A percentile compares a stretch with the other conserved stretches of the same genome.
phyloP scores from a whole-genome alignment of 2,888 invertebrate genomes.

The Leuctra nigra region DNA sequence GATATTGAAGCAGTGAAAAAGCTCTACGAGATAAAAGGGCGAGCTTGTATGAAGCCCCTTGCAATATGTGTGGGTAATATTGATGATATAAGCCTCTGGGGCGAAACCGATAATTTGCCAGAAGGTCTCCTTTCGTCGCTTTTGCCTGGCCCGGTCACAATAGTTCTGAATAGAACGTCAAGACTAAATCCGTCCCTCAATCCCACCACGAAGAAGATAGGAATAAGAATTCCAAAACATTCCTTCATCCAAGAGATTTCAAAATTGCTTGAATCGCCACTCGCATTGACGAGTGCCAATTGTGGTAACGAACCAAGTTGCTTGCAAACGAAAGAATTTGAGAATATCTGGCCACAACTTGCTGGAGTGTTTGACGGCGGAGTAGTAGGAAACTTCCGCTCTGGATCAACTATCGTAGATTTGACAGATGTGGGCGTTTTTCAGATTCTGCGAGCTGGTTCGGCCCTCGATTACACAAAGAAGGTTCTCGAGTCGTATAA shows the following conservation, averaged over 20 bases:
- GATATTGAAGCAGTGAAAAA: slow-evolving; percentile 66
- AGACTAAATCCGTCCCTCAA: slow-evolving; percentile 73
- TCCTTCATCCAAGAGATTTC: slow-evolving; percentile 69
- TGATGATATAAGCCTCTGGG: slow-evolving; percentile 69
- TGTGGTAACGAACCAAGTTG: slow-evolving; percentile 74
- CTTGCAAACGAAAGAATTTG: slow-evolving; percentile 72
- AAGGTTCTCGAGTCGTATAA: slow-evolving; percentile 46
- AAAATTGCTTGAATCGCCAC: slow-evolving; percentile 47
- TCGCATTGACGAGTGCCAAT: slow-evolving; percentile 96
- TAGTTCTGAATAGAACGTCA: slow-evolving; percentile 72
- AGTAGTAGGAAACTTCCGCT: slow-evolving; percentile 53
- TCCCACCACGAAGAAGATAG: slow-evolving; percentile 68
- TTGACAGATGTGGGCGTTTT: slow-evolving; percentile 64
- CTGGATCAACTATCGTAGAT: slow-evolving; percentile 91
- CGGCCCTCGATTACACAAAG: slow-evolving; percentile 52
- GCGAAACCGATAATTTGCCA: slow-evolving; percentile 62
- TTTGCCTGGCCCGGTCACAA: slow-evolving; percentile 92
- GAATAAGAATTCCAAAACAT: slow-evolving; percentile 73
- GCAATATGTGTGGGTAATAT: slow-evolving; percentile 84
- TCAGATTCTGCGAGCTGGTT: slow-evolving; percentile 71
- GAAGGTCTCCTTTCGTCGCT: slow-evolving; percentile 58
- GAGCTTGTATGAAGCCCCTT: slow-evolving; percentile 78
- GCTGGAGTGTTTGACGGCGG: slow-evolving; percentile 78
- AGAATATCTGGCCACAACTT: slow-evolving; percentile 69
- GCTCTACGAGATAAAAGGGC: slow-evolving; percentile 80